Evolutionary conservation across 2,797 vertebrate species (phyloP), one percentile per base, ranked within the genome.

Genomic region (Periparus ater): DNA sequence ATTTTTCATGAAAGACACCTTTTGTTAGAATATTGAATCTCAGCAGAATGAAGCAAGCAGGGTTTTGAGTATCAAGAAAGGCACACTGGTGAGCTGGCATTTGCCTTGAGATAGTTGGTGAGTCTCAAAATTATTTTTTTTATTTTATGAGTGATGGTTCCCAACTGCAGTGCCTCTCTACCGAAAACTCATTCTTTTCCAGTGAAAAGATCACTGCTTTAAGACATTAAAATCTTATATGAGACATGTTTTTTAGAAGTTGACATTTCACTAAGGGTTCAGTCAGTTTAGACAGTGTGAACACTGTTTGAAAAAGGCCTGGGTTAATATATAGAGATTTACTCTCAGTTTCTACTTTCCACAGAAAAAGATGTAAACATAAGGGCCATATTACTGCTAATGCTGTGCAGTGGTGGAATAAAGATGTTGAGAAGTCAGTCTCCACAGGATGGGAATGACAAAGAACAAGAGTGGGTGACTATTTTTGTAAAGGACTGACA

Each of bases 1-100:
- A 4, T 0, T 48, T 77, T 74, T 82, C 15, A 19, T 3, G 2
- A 30, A 34, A 3, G 21, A 34, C 20, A 44, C 2, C 3, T 67
- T 77, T n/a, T 61, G 4, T 53, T 47, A 38, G 7, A 30, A 44
- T 76, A 51, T 40, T 1, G 2, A 53, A 30, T 72, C 12, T 29
- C 1, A 1, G 14, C 30, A 38, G 17, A 67, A 47, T 53, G 51
- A 85, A 71, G 8, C 4, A 42, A 76, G 12, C 5, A 79, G 6
- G 21, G 6, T 61, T 91, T 55, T n/a, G 15, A 36, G 8, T 54
- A 38, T 22, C 16, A 27, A n/a, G 48, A 54, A 45, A 30, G 25
- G 15, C 5, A 42, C 17, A 19, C 6, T 50, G 20, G 18, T 10
- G 48, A 85, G 15, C 7, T 55, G 36, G 34, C 1, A 4, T 84